Evolutionary conservation across 2,113 vertebrate species (phyloP).

Genomic region (Cettia cetti): DNA sequence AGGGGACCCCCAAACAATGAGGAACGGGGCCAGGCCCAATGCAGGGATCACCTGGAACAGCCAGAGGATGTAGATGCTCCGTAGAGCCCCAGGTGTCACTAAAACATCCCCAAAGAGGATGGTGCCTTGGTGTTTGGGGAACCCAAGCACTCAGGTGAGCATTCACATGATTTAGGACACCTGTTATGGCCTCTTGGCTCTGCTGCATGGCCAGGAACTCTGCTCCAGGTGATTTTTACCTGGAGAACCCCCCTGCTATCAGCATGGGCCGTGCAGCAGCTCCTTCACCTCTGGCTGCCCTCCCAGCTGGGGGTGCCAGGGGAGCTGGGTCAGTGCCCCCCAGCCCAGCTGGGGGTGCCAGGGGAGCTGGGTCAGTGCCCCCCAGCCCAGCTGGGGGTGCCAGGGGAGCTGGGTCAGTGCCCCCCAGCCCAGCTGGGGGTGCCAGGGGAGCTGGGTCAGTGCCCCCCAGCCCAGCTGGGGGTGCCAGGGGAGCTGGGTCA

Average conservation of each 20-base stretch:
- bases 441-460: not conserved
- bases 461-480: too few species aligned
- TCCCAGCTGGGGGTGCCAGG: not conserved
- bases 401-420: accelerated
- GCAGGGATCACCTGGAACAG: not conserved
- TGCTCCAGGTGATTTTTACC: not conserved
- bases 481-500: not conserved
- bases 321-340: not conserved
- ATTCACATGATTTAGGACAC: not conserved
- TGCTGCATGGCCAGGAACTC: not conserved
- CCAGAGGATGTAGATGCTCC: not conserved
- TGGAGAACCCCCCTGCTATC: not conserved
- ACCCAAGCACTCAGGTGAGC: accelerated
- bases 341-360: not conserved
- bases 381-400: not conserved
- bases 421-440: not conserved
- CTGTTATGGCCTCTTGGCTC: not conserved
- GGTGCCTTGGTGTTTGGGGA: too few species aligned
- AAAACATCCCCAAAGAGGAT: not conserved
- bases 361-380: accelerated
- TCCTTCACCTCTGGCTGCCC: not conserved
- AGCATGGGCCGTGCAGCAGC: not conserved
- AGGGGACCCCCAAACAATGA: accelerated
- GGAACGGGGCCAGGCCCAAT: not conserved
- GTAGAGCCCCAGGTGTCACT: not conserved